Evolutionary conservation across 53 echinoderm and acorn worm species (phyloP), one percentile per base, ranked within the genome.

Genomic region (Temnopleurus reevesii): DNA sequence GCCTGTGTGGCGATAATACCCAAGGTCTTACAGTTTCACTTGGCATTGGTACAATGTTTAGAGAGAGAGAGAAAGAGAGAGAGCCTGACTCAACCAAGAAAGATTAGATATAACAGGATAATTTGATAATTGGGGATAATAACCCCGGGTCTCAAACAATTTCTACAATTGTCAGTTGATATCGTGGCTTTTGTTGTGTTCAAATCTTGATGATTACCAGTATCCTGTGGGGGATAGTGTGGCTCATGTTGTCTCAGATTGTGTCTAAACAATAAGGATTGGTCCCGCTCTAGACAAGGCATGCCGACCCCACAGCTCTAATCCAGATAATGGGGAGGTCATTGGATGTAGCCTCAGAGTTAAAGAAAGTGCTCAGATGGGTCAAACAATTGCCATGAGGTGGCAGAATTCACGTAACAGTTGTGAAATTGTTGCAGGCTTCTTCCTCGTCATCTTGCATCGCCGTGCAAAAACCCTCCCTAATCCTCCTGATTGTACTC

Each of bases 381-480:
- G 88, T 87, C 88, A 87, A 27, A 64, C 49, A 54, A 87, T 29
- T 35, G 71, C 18, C 66, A 53, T 87, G 65, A 87, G 66, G 88
- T 66, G 65, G 88, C 88, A 87, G 46, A 87, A 87, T 17, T 87
- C 88, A 87, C 49, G 88, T 66, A 85, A 85, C 86, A 85, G 86
- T 85, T 85, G 86, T 53, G 61, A 83, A 83, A 83, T 55, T 36
- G 36, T 55, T 49, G 83, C 54, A 35, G 12, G 49, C 79, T 83
- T 83, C 83, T 55, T 4, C 19, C 4, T 21, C 55, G 41, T 59
- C 85, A 85, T 85, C 59, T 85, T 59, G 33, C 27, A 21, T 87
- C 35, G 66, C 45, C 65, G n/a, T 6, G 29, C 24, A 33, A 51
- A 49, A 65, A 18, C 53, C 38, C 53, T 9, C 23, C 12, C 17